Evolutionary conservation across 2,888 invertebrate genomes (phyloP), one percentile per base, ranked within the genome.

Genomic region (Stenurella melanura): DNA sequence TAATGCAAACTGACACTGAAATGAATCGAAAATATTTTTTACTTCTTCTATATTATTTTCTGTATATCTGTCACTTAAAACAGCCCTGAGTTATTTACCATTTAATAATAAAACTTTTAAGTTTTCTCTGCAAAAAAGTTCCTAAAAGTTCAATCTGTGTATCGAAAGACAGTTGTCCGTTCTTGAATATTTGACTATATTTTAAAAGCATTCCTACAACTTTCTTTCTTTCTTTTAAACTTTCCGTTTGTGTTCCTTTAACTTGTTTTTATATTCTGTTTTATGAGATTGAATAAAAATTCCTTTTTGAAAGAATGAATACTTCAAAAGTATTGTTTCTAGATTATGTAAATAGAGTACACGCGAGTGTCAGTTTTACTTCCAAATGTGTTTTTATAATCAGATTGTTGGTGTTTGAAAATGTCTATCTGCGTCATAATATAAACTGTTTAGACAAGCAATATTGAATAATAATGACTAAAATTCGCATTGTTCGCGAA

Each of bases 171-270:
- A 38, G 63, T 18, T 38, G 60, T 60, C 18, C 30, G 19, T 38
- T 42, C 21, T 38, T 42, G 64, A 64, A 64, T 64, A 64, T 64
- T 64, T 42, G 12, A 19, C 64, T 64, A 64, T 42, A 19, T 19
- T 42, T 64, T 64, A 64, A 64, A 64, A 64, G 64, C 42, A 64
- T 63, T 21, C 19, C 38, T 42, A 50, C 0, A n/a, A 64, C 17
- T 34, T 63, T 63, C 34, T 63, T 64, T 64, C 5, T 15, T 1
- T 50, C n/a, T 50, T 50, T 50, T 5, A 64, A 30, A 42, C 42
- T 42, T 64, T 42, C 19, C 18, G 15, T 42, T 64, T 38, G n/a
- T 64, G 21, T 64, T 38, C 19, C 18, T 63, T 7, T 7, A n/a
- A 34, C 26, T 30, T 30, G 12, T 17, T 17, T 30, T n/a, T 10